Evolutionary conservation across 2,113 vertebrate genomes (phyloP), one percentile per base, ranked within the genome.

Genomic region (Osmerus mordax): DNA sequence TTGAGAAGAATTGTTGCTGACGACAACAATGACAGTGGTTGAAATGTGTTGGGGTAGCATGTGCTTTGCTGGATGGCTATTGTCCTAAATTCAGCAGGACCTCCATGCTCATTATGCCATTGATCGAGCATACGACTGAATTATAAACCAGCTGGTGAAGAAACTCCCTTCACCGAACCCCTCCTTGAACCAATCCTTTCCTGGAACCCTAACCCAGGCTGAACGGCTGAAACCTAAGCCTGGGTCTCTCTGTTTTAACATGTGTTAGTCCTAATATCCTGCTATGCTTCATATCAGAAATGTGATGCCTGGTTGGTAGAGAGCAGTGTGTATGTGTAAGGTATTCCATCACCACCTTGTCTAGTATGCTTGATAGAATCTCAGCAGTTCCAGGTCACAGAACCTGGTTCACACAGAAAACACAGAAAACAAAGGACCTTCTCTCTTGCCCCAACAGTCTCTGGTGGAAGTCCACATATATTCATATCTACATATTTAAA

Each of bases 181-280:
- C 36, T 41, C 19, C 16, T 23, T 61, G 69, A 23, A 9, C 28
- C 41, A 47, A 12, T 28, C 28, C 77, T 71, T 18, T 59, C 19
- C 71, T 61, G 11, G 28, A 68, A 59, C 62, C 51, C 5, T 69
- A 29, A 0, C 2, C 6, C 29, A 61, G 70, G 16, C 65, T 62
- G 25, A 2, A 5, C n/a, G 28, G 16, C 54, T 56, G 54, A n/a
- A 65, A 41, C 19, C 23, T 51, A 21, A 14, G 25, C 13, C 41
- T 11, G 41, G 41, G 41, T 74, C 23, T 79, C 70, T 79, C 70
- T 71, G 61, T 65, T 85, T 72, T 13, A 65, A 75, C 79, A 80
- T 79, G 78, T 86, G 71, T 83, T 47, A 47, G 8, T 47, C 41
- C 41, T 47, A 47, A 47, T 47, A 12, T 47, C 41, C 41, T 47